Evolutionary conservation across 2,113 vertebrate species (phyloP).

Genomic region (Corythoichthys haematopterus): DNA sequence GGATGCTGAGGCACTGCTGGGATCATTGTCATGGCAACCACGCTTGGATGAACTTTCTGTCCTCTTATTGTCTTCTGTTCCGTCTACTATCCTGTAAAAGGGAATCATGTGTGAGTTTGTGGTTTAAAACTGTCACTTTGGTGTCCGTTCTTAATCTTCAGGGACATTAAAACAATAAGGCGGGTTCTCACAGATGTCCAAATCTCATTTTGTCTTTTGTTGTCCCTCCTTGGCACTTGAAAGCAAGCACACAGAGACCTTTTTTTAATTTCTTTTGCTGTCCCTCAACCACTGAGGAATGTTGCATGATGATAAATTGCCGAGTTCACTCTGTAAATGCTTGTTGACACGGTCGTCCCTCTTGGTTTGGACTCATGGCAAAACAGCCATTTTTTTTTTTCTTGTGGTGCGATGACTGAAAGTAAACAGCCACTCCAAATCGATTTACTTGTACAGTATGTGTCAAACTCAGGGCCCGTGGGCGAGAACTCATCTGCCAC

Average conservation of each 20-base stretch:
- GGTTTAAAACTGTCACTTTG: neutral
- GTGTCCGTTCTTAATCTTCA: neutral
- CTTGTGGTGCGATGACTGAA: too few relatives aligned
- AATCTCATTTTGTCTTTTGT: neutral
- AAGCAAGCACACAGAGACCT: neutral
- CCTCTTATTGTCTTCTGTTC: conserved; percentile 64
- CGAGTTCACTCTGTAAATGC: neutral
- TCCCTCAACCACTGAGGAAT: neutral
- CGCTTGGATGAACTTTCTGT: conserved; percentile 43
- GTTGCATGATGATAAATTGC: neutral
- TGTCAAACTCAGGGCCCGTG: too few relatives aligned
- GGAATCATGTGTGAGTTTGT: neutral
- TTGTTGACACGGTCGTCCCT: neutral
- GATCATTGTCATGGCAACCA: conserved; percentile 34
- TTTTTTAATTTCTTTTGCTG: neutral
- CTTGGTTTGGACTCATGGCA: too few relatives aligned
- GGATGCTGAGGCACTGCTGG: conserved; percentile 45
- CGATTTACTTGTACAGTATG: too few relatives aligned
- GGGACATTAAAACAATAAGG: neutral
- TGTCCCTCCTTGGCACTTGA: neutral
- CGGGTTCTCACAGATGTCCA: neutral
- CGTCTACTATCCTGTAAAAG: conserved; percentile 65
- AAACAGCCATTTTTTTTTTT: too few relatives aligned
- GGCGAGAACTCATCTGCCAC: too few relatives aligned
- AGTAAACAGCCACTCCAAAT: too few relatives aligned